phyloP scores from a whole-genome alignment of 2,113 vertebrate genomes.

The Rhinoptilus africanus region DNA sequence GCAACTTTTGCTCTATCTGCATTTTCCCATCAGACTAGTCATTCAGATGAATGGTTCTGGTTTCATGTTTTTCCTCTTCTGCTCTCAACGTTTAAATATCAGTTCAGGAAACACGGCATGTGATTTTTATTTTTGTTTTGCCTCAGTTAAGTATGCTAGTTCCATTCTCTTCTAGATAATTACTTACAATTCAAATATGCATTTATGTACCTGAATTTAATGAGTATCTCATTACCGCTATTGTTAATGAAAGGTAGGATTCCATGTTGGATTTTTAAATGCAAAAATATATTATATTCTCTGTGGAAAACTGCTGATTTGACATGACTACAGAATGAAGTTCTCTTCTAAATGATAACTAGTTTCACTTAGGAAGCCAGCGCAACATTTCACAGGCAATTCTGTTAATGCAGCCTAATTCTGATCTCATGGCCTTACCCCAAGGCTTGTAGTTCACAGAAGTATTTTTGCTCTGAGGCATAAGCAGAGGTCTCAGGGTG shows the following conservation, averaged over 20 bases:
- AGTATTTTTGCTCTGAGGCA: background rate
- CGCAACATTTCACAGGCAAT: background rate
- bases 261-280: background rate
- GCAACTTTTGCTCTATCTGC: background rate
- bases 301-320: background rate
- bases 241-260: background rate
- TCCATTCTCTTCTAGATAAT: background rate
- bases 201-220: background rate
- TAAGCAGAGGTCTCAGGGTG: background rate
- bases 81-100: background rate
- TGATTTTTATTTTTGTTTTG: background rate
- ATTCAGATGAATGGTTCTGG: background rate
- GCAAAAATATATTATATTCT: background rate
- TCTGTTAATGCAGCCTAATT: background rate
- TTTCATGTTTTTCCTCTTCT: background rate
- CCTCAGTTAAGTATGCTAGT: background rate
- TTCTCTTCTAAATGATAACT: background rate
- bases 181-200: background rate
- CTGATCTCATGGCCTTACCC: background rate
- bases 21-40: background rate
- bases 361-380: background rate
- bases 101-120: background rate
- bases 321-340: background rate
- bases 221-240: background rate
- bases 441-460: background rate